phyloP scores from a whole-genome alignment of 1,140 invertebrate species.

The Drosophila pallidifrons region DNA sequence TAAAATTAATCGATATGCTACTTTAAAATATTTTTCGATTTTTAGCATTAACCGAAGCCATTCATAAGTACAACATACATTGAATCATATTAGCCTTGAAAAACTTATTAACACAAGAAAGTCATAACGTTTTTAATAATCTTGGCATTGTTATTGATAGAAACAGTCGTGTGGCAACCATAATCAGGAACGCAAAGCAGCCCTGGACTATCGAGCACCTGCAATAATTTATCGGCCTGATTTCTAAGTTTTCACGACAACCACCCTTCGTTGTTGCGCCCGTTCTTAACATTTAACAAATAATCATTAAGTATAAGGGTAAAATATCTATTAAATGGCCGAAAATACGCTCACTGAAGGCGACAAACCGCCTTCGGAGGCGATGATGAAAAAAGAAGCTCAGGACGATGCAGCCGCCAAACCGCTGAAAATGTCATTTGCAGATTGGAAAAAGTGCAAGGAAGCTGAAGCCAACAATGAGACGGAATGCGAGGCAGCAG shows the following conservation, averaged over 20 bases:
- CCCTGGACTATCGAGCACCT: slow-evolving; percentile 13
- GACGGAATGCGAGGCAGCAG: slow-evolving; percentile 2
- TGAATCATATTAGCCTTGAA: no score
- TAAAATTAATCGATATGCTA: background rate
- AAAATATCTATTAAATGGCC: slow-evolving; percentile 32
- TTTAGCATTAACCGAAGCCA: no score
- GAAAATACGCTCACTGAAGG: slow-evolving; percentile 29
- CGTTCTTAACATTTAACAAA: slow-evolving; percentile 15
- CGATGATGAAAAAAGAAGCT: background rate
- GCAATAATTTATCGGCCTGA: slow-evolving; percentile 25
- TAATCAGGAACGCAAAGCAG: background rate
- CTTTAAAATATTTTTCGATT: no score
- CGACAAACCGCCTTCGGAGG: background rate
- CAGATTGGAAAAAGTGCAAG: slow-evolving; percentile 74
- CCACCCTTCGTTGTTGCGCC: background rate
- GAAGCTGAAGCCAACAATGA: slow-evolving; percentile 34
- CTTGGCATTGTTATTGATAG: background rate
- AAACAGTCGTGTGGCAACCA: background rate
- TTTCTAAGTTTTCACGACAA: slow-evolving; percentile 27
- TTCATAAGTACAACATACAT: no score
- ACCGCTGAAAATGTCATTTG: slow-evolving; percentile 67
- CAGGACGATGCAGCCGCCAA: slow-evolving; percentile 16
- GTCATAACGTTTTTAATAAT: background rate
- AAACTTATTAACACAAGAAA: no score
- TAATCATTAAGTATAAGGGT: slow-evolving; percentile 10